These are phyloP conservation scores for Rhinoderma darwinii DNA, from an alignment of 2,113 vertebrate genomes.

Conservation along the genomic window DNA sequence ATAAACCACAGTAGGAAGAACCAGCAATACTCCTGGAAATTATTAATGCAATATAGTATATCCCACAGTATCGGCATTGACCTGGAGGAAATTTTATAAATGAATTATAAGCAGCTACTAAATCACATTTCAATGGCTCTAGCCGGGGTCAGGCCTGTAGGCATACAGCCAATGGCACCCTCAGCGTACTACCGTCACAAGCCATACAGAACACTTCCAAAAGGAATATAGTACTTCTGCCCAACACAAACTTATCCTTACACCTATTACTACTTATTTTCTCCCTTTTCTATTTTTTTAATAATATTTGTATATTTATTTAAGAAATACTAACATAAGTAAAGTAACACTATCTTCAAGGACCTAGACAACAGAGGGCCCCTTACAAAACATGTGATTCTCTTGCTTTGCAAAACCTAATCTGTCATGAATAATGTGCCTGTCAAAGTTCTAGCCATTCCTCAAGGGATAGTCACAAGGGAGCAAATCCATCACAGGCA, in stretches of 20 bases:
- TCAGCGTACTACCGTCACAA: background rate
- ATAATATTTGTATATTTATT: background rate
- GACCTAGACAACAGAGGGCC: background rate
- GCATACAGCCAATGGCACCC: background rate
- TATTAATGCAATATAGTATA: background rate
- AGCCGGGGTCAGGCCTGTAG: background rate
- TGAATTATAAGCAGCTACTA: background rate
- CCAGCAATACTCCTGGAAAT: background rate
- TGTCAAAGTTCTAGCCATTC: background rate
- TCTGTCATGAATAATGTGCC: background rate
- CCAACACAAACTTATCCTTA: background rate
- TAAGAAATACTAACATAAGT: background rate
- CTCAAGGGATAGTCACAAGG: background rate
- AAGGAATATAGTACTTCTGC: background rate
- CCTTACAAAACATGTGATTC: background rate
- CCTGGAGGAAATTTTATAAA: background rate
- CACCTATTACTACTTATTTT: background rate
- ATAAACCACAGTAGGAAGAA: constrained; percentile 3
- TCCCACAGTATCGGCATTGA: background rate
- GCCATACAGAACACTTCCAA: background rate
- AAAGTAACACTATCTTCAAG: background rate
- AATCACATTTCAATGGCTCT: background rate
- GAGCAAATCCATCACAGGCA: background rate
- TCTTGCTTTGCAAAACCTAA: no score
- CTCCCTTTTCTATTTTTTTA: background rate